These are phyloP conservation scores for Sarcophaga caerulescens DNA, from an alignment of 2,888 invertebrate species.

Conservation along the genomic window DNA sequence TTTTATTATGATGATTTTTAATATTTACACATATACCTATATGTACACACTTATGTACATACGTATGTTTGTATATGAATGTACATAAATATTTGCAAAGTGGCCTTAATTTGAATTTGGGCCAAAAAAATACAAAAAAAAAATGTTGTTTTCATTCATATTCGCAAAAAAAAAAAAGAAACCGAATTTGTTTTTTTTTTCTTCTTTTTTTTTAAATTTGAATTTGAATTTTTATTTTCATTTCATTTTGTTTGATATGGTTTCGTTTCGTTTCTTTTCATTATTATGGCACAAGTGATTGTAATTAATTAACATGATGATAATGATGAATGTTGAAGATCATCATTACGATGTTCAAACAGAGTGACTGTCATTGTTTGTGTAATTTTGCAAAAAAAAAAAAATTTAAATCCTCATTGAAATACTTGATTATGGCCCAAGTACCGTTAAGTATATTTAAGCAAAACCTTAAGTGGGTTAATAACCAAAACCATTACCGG, in stretches of 20 bases:
- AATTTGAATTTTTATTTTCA: too few relatives aligned
- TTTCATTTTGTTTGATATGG: too few relatives aligned
- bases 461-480: neutral
- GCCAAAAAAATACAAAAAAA: slow-evolving; percentile 59
- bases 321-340: neutral
- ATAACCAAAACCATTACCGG: neutral
- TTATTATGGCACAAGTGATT: too few relatives aligned
- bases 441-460: neutral
- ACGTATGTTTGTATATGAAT: too few relatives aligned
- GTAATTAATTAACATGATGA: neutral
- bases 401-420: slow-evolving; percentile 11
- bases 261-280: too few relatives aligned
- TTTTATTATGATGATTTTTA: slow-evolving; percentile 46
- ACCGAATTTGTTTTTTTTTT: neutral
- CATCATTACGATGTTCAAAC: neutral
- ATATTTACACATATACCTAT: slow-evolving; percentile 29
- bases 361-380: neutral
- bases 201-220: too few relatives aligned
- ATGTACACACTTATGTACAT: neutral
- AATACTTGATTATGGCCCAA: neutral
- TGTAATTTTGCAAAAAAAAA: too few relatives aligned
- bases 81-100: slow-evolving; percentile 46
- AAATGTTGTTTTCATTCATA: slow-evolving; percentile 8
- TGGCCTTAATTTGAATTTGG: slow-evolving; percentile 75
- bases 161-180: slow-evolving; percentile 11